A percentile compares a stretch with the other conserved stretches of the same genome.
Evolutionary conservation across 2,888 invertebrate genomes (phyloP).

Genomic region (Lithophane socia): DNA sequence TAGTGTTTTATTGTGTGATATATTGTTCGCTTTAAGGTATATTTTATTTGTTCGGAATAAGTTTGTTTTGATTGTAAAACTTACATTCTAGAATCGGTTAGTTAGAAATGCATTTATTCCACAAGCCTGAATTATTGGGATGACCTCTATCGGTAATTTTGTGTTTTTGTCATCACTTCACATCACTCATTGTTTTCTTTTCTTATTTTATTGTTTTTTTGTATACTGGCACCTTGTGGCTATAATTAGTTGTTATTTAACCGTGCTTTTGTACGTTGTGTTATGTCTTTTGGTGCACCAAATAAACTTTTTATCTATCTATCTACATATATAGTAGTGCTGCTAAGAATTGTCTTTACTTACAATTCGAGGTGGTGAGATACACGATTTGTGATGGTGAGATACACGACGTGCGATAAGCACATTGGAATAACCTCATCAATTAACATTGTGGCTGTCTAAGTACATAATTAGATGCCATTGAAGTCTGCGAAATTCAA

Average conservation of each 20-base stretch:
- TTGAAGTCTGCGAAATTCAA: background rate
- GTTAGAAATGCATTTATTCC: background rate
- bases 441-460: background rate
- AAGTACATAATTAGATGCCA: background rate
- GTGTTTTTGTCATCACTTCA: too few relatives aligned
- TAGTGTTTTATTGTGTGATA: conserved; percentile 25
- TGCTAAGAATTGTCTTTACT: background rate
- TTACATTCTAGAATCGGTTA: background rate
- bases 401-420: background rate
- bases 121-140: background rate
- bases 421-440: background rate
- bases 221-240: too few relatives aligned
- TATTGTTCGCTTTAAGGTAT: background rate
- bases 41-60: background rate
- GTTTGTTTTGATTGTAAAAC: background rate
- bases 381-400: background rate
- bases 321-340: background rate
- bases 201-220: too few relatives aligned
- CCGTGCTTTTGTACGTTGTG: too few relatives aligned
- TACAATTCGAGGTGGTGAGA: background rate
- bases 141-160: background rate
- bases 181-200: too few relatives aligned
- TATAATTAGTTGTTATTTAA: too few relatives aligned
- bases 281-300: too few relatives aligned
- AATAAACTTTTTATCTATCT: too few relatives aligned